Percentiles rank a stretch among this genome's conserved stretches.
Evolutionary conservation across 2,113 vertebrate genomes (phyloP).

Genomic region (Leucoraja erinaceus): DNA sequence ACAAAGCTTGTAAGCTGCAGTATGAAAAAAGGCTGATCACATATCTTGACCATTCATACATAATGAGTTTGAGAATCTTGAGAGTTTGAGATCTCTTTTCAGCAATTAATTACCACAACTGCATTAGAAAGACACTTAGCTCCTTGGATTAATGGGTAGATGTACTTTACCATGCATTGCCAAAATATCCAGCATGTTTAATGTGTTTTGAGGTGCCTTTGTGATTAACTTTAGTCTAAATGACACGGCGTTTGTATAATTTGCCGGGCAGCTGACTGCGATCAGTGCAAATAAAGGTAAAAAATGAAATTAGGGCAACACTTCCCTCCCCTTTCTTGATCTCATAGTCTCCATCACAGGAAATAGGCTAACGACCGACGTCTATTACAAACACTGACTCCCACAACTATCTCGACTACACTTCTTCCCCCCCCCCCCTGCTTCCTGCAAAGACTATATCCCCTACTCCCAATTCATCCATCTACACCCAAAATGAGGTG

Average conservation of each 20-base stretch:
- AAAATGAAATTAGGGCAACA: too few species aligned
- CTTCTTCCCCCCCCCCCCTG: too few species aligned
- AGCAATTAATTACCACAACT: neutral
- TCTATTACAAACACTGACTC: too few species aligned
- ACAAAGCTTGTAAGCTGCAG: neutral
- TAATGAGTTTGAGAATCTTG: neutral
- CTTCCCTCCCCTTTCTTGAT: too few species aligned
- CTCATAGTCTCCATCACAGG: too few species aligned
- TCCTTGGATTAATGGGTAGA: neutral
- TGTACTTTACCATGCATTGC: neutral
- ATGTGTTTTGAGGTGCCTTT: neutral
- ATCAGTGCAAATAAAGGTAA: neutral
- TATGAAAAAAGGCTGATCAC: neutral
- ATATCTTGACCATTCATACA: neutral
- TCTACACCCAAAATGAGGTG: too few species aligned
- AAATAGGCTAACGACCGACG: too few species aligned
- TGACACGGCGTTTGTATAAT: too few species aligned
- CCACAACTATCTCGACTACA: too few species aligned
- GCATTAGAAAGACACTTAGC: neutral
- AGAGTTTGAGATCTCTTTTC: neutral
- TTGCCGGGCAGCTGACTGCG: neutral
- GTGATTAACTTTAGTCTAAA: neutral
- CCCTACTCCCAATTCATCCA: too few species aligned
- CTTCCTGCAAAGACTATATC: too few species aligned
- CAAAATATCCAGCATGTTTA: neutral